A percentile compares a stretch with the other conserved stretches of the same genome.
Conservation (phyloP, 2,888 invertebrate genomes). For the Perithous albicinctus region DNA sequence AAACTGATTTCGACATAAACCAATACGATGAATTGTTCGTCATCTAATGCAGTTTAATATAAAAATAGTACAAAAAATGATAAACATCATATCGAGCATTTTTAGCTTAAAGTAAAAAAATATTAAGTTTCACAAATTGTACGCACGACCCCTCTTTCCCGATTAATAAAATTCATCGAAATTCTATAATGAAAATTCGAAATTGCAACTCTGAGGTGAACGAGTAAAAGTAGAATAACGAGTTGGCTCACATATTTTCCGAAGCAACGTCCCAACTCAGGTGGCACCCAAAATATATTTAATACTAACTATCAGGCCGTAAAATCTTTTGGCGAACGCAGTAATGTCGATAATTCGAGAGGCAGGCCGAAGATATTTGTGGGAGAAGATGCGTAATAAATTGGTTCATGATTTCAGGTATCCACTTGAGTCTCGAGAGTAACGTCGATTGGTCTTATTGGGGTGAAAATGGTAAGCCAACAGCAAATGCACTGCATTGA, state of each 20-base stretch:
- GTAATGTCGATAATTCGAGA: neutral
- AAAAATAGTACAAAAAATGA: no score
- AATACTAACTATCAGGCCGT: neutral
- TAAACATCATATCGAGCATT: no score
- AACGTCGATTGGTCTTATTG: conserved; percentile 74
- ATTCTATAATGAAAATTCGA: no score
- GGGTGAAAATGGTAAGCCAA: conserved; percentile 75
- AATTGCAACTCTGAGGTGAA: neutral
- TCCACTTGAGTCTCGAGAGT: conserved; percentile 60
- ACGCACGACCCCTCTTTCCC: no score
- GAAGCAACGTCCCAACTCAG: neutral
- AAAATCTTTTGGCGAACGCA: neutral
- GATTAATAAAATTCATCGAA: no score
- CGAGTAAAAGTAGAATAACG: neutral
- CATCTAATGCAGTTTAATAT: no score
- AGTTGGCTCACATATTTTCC: neutral
- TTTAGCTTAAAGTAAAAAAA: no score
- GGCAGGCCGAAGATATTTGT: conserved; percentile 7
- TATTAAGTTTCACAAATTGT: no score
- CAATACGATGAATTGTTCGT: no score
- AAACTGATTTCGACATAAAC: no score
- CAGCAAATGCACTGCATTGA: neutral
- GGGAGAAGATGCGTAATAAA: neutral
- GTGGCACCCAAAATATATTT: neutral
- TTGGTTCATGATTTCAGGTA: conserved; percentile 67